phyloP scores from a whole-genome alignment of 2,797 vertebrate species.

The Okamejei kenojei region DNA sequence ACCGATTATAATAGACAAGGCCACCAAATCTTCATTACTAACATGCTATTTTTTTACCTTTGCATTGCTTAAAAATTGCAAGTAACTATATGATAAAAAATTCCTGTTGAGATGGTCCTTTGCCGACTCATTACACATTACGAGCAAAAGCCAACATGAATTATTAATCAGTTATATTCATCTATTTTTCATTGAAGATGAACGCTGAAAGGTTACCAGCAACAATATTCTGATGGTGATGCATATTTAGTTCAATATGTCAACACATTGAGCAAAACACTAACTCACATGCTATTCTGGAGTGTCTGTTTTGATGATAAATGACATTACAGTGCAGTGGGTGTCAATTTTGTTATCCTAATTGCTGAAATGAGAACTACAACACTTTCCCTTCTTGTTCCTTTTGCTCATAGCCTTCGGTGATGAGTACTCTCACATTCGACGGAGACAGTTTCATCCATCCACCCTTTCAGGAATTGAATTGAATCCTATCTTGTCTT shows the following conservation, averaged over 20 bases:
- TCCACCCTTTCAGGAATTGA: not conserved
- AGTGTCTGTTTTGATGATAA: not conserved
- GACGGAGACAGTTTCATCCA: not conserved
- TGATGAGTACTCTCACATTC: not conserved
- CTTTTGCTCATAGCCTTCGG: not conserved
- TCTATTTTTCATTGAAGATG: conserved; percentile 26
- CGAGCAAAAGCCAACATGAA: not conserved
- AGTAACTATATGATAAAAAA: not conserved
- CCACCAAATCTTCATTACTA: not conserved
- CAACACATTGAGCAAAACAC: not conserved
- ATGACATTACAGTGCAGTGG: not conserved
- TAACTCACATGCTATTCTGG: not conserved
- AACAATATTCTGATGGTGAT: not conserved
- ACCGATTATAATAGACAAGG: too few relatives aligned
- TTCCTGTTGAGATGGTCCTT: not conserved
- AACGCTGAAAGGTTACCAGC: not conserved
- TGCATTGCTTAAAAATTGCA: not conserved
- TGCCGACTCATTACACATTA: not conserved
- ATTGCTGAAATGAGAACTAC: not conserved
- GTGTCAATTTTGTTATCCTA: not conserved
- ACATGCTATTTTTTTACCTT: not conserved
- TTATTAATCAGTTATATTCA: not conserved
- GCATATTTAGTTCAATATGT: not conserved
- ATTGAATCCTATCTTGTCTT: not conserved
- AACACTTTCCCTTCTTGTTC: not conserved